Evolutionary conservation across 2,797 vertebrate species (phyloP).

Genomic region (Enteromius radiatus): DNA sequence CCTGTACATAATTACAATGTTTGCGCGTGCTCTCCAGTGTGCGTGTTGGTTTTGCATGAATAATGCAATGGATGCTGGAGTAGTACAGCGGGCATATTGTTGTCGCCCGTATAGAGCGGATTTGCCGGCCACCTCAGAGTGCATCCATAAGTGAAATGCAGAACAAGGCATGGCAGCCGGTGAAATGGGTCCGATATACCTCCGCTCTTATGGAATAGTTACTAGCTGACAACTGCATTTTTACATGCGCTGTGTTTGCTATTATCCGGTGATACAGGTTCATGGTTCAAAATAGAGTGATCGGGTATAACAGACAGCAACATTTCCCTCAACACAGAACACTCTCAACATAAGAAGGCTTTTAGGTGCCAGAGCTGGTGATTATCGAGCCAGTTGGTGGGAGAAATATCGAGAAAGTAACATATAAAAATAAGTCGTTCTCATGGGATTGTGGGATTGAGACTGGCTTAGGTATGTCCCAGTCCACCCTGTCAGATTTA

Average conservation of each 20-base stretch:
- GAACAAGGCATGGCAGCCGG: conserved; percentile 10
- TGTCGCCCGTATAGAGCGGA: conserved; percentile 62
- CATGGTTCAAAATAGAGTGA: conserved; percentile 39
- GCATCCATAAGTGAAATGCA: conserved; percentile 48
- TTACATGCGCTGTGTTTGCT: conserved; percentile 52
- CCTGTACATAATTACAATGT: conserved; percentile 61
- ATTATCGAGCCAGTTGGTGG: conserved; percentile 4
- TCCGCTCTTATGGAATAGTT: conserved; percentile 54
- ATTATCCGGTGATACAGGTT: conserved; percentile 33
- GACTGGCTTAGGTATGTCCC: not conserved
- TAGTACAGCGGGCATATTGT: conserved; percentile 58
- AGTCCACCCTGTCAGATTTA: not conserved
- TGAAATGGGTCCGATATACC: conserved; percentile 33
- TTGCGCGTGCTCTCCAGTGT: conserved; percentile 45
- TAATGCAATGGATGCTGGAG: conserved; percentile 69
- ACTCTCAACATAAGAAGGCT: conserved; percentile 52
- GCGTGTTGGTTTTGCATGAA: conserved; percentile 67
- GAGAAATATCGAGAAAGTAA: not conserved
- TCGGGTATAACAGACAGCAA: conserved; percentile 23
- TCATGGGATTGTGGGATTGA: not conserved
- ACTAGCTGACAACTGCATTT: conserved; percentile 61
- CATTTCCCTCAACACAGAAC: conserved; percentile 25
- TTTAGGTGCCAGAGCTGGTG: conserved; percentile 45
- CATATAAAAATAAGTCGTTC: conserved; percentile 4
- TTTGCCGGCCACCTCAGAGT: conserved; percentile 46